Evolutionary conservation across 2,888 invertebrate species (phyloP).

Genomic region (Leptinotarsa tumamoca): DNA sequence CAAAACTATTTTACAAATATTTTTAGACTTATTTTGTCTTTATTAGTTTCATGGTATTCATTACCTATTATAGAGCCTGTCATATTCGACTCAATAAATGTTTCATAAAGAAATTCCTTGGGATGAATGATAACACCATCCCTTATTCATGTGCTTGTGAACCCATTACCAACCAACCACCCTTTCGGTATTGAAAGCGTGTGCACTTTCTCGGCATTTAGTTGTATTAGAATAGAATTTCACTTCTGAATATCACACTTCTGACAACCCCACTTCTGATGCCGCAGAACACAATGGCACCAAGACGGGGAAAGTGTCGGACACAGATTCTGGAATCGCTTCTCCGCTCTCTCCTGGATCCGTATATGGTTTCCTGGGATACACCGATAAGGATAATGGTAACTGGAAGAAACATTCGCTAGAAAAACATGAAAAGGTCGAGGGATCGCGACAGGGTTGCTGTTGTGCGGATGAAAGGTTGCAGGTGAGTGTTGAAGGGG

Average conservation of each 20-base stretch:
- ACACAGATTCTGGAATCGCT: slow-evolving; percentile 66
- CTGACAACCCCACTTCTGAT: slow-evolving; percentile 32
- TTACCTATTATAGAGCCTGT: too few relatives aligned
- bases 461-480: slow-evolving; percentile 43
- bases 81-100: too few relatives aligned
- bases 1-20: too few relatives aligned
- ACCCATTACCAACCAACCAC: not conserved
- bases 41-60: too few relatives aligned
- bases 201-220: not conserved
- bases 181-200: not conserved
- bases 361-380: slow-evolving; percentile 59
- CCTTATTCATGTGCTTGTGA: not conserved
- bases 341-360: slow-evolving; percentile 65
- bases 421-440: slow-evolving; percentile 29
- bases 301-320: slow-evolving; percentile 62
- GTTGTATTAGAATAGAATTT: not conserved
- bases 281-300: slow-evolving; percentile 41
- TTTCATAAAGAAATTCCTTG: not conserved
- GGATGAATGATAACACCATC: not conserved
- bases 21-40: too few relatives aligned
- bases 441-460: slow-evolving; percentile 33
- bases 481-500: slow-evolving; percentile 44
- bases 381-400: slow-evolving; percentile 52
- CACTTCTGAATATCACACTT: slow-evolving; percentile 25
- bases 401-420: slow-evolving; percentile 31